Conservation (phyloP, 2,797 vertebrate species). For the Lacerta bilineata region DNA sequence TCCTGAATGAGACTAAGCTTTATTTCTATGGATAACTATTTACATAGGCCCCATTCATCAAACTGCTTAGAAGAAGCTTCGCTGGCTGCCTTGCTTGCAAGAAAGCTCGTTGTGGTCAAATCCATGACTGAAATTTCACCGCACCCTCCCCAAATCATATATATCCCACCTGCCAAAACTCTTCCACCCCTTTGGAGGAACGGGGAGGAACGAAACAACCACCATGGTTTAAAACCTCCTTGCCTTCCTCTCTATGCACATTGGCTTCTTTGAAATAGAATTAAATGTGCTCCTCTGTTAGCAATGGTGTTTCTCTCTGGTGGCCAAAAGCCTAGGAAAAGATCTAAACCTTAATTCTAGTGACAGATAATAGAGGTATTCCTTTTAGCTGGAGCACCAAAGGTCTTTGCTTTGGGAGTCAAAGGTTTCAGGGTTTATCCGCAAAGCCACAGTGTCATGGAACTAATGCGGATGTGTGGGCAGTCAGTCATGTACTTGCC, state of each 20-base stretch:
- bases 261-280: slow-evolving; percentile 19
- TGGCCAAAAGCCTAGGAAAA: slow-evolving; percentile 6
- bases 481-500: not conserved
- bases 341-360: slow-evolving; percentile 31
- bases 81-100: not conserved
- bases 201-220: no score
- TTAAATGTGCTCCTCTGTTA: not conserved
- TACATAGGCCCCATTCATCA: not conserved
- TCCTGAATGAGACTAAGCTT: not conserved
- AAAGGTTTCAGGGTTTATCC: slow-evolving; percentile 29
- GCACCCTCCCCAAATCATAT: not conserved
- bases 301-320: not conserved
- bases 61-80: not conserved
- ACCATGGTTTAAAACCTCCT: not conserved
- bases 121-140: not conserved
- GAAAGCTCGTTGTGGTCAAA: not conserved
- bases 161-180: not conserved
- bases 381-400: slow-evolving; percentile 29
- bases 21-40: not conserved
- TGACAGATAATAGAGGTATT: not conserved
- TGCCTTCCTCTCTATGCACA: not conserved
- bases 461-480: not conserved
- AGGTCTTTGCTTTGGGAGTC: slow-evolving; percentile 1
- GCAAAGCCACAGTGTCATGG: not conserved
- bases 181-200: not conserved